Evolutionary conservation across 1,140 invertebrate species (phyloP), one percentile per base, ranked within the genome.

Genomic region (Melipona quadrifasciata): DNA sequence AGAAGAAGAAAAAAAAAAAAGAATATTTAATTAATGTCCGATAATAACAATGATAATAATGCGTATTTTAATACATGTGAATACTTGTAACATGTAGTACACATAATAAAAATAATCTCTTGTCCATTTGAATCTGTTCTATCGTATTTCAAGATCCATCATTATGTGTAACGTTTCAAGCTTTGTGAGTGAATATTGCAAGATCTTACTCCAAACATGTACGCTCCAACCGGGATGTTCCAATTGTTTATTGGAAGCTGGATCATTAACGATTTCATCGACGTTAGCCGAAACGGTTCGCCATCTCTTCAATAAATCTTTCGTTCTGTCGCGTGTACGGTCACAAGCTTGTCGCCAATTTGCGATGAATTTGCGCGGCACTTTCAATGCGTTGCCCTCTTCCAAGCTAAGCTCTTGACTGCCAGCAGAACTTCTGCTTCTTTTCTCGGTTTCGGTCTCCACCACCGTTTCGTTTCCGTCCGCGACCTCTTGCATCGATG

Each of bases 271-370:
- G 93, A 94, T 74, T 55, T 90, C 89, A 64, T 92, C 91, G 51
- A 90, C 70, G 64, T 91, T 94, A 89, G 96, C 96, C 0, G 96
- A 96, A 74, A 96, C 91, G 2, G 96, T 96, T 90, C 96, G 92
- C 96, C 96, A 97, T 85, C 96, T 93, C 89, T 97, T 97, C 82
- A 97, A 91, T 51, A 97, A 90, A 88, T 97, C 96, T 89, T 96
- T 96, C 1, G 96, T 97, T 86, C 96, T 95, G 87, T 97, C 96
- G 88, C 96, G 96, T 0, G 96, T 97, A 87, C 96, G 95, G 90
- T 97, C 96, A 92, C 96, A 97, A 80, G 96, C 96, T 87, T 96
- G 96, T 82, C 95, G 95, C 96, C 96, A 97, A 78, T 96, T 97
- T 0, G 96, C 94, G 87, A 97, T 96, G 88, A 96, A 96, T 90